Evolutionary conservation across 2,797 vertebrate species (phyloP), one percentile per base, ranked within the genome.

Genomic region (Pseudochirops corinnae): DNA sequence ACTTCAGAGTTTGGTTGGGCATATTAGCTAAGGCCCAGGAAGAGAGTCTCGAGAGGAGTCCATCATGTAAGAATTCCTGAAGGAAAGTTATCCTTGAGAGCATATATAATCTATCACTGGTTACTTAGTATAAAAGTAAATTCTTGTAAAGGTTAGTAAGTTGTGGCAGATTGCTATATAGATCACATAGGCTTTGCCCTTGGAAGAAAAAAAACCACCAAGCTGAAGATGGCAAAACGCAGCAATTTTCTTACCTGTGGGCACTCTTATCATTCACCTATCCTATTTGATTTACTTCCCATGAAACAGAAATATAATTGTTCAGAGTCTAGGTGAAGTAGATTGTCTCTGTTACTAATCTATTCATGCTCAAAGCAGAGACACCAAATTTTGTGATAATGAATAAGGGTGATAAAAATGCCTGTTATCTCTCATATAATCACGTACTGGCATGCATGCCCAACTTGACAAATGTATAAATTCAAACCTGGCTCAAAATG

Each of bases 331-430:
- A 82, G 21, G 39, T 82, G 39, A 26, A 46, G 39, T 82, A 46
- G 18, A 82, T 82, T 82, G 7, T 39, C 67, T 67, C 18, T 95
- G 67, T 94, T 57, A 60, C 55, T 11, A 74, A 92, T 93, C 91
- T 95, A 92, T 93, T 94, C 92, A 91, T 95, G 93, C 94, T 95
- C 96, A 96, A 56, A 92, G 93, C 60, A 55, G 92, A 29, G 90
- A 93, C 90, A 92, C 97, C 94, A 96, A 55, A 94, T 92, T 98
- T 97, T 97, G 97, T 82, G 96, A 26, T 94, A 39, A 93, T 90
- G 46, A 62, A 74, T 58, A 60, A 95, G 93, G 82, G 46, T 90
- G 93, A 92, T 93, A 94, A 55, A 87, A 95, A 97, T 31, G 60
- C 93, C 90, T 7, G 46, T 93, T 1, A n/a, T 29, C 67, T n/a